These are phyloP conservation scores for Zaprionus inermis DNA, from an alignment of 1,140 invertebrate species.

Conservation along the genomic window DNA sequence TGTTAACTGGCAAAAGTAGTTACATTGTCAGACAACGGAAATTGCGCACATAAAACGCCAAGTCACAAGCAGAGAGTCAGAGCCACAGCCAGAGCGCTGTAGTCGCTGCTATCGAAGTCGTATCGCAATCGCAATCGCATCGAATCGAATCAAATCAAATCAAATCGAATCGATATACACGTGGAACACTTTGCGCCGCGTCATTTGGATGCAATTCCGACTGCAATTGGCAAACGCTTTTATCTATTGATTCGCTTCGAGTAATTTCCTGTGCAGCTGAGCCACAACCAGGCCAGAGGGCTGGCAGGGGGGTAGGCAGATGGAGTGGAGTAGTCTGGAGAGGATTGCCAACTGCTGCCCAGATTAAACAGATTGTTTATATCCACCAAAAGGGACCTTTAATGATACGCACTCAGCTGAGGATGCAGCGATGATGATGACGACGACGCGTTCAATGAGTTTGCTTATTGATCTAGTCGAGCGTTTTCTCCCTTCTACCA, in stretches of 20 bases:
- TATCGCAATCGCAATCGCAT: slow-evolving; percentile 8
- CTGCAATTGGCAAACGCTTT: slow-evolving; percentile 76
- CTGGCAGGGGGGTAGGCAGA: background rate
- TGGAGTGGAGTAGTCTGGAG: slow-evolving; percentile 1
- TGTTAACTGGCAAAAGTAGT: slow-evolving; percentile 74
- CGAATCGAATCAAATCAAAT: slow-evolving; percentile 29
- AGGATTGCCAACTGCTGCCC: background rate
- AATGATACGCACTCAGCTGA: slow-evolving; percentile 6
- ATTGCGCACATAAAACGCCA: slow-evolving; percentile 69
- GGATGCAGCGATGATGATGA: background rate
- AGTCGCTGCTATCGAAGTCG: background rate
- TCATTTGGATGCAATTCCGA: slow-evolving; percentile 29
- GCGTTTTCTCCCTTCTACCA: background rate
- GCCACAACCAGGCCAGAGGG: background rate
- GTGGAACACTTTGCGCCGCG: slow-evolving; percentile 32
- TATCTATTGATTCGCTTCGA: slow-evolving; percentile 77
- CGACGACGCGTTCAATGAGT: background rate
- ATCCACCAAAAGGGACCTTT: slow-evolving; percentile 3
- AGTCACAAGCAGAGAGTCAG: slow-evolving; percentile 35
- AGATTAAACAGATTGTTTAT: slow-evolving; percentile 21
- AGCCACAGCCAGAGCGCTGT: slow-evolving; percentile 20
- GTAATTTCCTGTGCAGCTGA: slow-evolving; percentile 66
- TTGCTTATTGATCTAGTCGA: slow-evolving; percentile 9
- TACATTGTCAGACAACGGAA: slow-evolving; percentile 77
- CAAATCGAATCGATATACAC: slow-evolving; percentile 13